These are phyloP conservation scores for Venusia cambrica DNA, from an alignment of 2,888 invertebrate genomes.

Conservation along the genomic window DNA sequence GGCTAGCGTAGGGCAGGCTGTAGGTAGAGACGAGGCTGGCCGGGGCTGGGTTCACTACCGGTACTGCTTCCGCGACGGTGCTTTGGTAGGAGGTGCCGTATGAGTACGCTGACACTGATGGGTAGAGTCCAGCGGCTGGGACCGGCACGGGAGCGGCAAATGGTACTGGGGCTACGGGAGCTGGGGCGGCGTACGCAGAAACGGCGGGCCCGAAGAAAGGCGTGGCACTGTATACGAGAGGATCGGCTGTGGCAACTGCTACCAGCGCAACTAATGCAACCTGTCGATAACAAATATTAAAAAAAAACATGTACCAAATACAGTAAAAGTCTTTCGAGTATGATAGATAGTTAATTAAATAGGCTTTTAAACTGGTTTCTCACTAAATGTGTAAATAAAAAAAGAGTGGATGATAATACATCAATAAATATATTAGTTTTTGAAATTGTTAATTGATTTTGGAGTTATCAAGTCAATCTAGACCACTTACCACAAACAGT, in stretches of 20 bases:
- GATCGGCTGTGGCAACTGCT: constrained; percentile 39
- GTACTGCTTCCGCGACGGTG: constrained; percentile 28
- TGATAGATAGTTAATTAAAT: too few relatives aligned
- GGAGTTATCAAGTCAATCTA: constrained; percentile 2
- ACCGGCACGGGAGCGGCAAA: background rate
- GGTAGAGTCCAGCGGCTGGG: constrained; percentile 6
- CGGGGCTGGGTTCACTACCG: constrained; percentile 36
- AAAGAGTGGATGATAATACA: too few relatives aligned
- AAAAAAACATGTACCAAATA: too few relatives aligned
- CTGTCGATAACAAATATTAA: constrained; percentile 33
- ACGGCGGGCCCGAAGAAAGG: constrained; percentile 27
- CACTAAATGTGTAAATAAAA: too few relatives aligned
- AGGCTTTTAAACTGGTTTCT: too few relatives aligned
- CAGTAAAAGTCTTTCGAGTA: too few relatives aligned
- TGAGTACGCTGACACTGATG: constrained; percentile 38
- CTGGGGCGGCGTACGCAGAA: constrained; percentile 21
- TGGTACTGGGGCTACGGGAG: constrained; percentile 3
- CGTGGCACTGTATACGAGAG: constrained; percentile 32
- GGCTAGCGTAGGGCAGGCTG: constrained; percentile 35
- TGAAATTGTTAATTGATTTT: constrained; percentile 7
- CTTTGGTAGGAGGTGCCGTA: constrained; percentile 42
- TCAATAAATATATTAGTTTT: too few relatives aligned
- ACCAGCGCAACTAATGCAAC: constrained; percentile 41
- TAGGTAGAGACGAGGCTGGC: constrained; percentile 36
- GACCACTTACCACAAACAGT: constrained; percentile 41